phyloP scores from a whole-genome alignment of 2,888 invertebrate genomes.

The Selenia dentaria region DNA sequence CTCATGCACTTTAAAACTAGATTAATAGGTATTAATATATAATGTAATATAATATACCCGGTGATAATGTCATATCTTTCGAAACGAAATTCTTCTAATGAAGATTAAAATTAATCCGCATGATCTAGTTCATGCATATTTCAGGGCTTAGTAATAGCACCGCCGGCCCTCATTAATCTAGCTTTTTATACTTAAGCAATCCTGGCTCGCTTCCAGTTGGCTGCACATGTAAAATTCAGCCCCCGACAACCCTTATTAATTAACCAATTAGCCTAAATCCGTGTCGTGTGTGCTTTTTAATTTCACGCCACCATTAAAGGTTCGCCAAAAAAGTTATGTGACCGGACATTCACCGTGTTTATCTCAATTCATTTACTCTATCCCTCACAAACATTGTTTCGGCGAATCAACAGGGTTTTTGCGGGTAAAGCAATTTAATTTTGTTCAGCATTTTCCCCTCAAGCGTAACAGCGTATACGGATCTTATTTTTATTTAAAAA shows the following conservation, averaged over 20 bases:
- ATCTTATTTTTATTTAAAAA: conserved; percentile 12
- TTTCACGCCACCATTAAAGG: conserved; percentile 61
- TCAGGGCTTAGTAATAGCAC: conserved; percentile 25
- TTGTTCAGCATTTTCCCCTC: conserved; percentile 19
- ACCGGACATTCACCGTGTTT: conserved; percentile 49
- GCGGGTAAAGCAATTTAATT: conserved; percentile 22
- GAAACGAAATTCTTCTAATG: conserved; percentile 11
- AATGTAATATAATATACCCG: too few species aligned
- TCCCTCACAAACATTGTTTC: conserved; percentile 48
- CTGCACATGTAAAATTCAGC: conserved; percentile 64
- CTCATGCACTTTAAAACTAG: too few species aligned
- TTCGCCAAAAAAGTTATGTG: conserved; percentile 54
- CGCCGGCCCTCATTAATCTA: conserved; percentile 50
- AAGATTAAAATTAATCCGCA: conserved; percentile 22
- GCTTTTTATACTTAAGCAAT: conserved; percentile 61
- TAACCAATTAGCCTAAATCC: conserved; percentile 78
- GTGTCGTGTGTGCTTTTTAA: conserved; percentile 69
- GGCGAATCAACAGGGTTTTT: conserved; percentile 47
- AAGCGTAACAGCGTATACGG: conserved; percentile 1
- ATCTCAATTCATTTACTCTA: conserved; percentile 54
- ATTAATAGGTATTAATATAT: too few species aligned
- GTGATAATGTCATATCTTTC: too few species aligned
- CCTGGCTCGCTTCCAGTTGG: conserved; percentile 68
- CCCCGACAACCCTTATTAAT: conserved; percentile 70
- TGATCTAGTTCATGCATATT: conserved; percentile 24